Percentiles rank a stretch among this genome's conserved stretches.
Conservation (phyloP, 2,113 vertebrate genomes). For the Coturnix japonica region DNA sequence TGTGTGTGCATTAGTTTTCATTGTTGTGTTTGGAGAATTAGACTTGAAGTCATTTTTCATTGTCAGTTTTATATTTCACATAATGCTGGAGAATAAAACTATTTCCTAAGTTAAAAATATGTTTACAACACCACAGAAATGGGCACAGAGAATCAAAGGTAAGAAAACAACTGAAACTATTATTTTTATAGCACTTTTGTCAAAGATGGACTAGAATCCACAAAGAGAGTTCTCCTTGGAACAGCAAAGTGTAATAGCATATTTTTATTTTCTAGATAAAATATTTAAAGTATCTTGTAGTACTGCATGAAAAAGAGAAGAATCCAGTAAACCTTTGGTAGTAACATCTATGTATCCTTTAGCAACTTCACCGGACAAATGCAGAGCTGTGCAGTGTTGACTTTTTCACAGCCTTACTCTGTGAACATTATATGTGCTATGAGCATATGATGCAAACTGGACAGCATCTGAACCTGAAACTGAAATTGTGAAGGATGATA, state of each 20-base stretch:
- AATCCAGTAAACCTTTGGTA: background rate
- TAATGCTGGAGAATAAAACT: background rate
- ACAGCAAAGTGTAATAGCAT: background rate
- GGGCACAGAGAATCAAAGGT: background rate
- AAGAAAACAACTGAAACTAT: background rate
- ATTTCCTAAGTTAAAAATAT: background rate
- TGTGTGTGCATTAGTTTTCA: background rate
- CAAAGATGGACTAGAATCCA: background rate
- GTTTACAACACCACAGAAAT: background rate
- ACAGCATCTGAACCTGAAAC: background rate
- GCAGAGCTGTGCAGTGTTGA: fast-evolving
- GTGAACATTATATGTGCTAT: fast-evolving
- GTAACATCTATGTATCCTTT: background rate
- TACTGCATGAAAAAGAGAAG: background rate
- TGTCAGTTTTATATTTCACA: background rate
- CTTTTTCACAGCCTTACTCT: background rate
- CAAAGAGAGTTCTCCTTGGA: background rate
- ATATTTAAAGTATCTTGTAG: background rate
- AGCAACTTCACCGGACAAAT: background rate
- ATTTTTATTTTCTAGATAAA: background rate
- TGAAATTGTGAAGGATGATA: background rate
- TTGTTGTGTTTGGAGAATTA: background rate
- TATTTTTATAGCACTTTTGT: background rate
- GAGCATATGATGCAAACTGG: background rate
- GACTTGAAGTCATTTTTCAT: background rate